Evolutionary conservation across 2,797 vertebrate species (phyloP), one percentile per base, ranked within the genome.

Genomic region (Cuniculus paca): DNA sequence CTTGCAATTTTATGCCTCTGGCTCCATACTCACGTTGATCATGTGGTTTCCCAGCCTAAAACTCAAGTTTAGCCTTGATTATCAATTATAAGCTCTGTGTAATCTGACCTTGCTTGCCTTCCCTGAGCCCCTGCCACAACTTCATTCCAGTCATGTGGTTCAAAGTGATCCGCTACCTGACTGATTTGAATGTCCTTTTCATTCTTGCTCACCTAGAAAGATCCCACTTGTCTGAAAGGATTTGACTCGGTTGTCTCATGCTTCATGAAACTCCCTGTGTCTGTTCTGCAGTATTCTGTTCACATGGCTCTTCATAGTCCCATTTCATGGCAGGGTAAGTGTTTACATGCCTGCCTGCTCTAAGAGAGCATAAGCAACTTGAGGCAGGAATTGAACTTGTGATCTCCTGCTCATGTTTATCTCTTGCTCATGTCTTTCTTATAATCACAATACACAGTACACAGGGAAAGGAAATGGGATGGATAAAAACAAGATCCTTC

Each of bases 1-100:
- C 20, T 90, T 26, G 6, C 70, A 68, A 60, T 28, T 94, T 93
- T 70, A 82, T 78, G 61, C 50, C 19, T 97, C 78, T 83, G 34
- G 3, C 24, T 84, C 45, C 36, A 48, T 63, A 56, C 13, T 24
- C 31, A 94, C 83, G 80, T 28, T 56, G 31, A 77, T 90, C 77
- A 45, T 24, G 22, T 56, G 80, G 91, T 72, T 80, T 22, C 34
- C 9, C 14, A 85, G 22, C 68, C 31, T 42, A 50, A 90, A 88
- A 50, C 48, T 52, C 20, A 88, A 74, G 36, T 50, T 74, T 72
- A 56, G 80, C n/a, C 39, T 84, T 52, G 42, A 48, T 45, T 74
- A 75, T 58, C 77, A 87, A 68, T 50, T 54, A 31, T 74, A 68
- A 93, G 77, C n/a, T 77, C 58, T 45, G 89, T 14, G 52, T 48